Evolutionary conservation across 2,888 invertebrate species (phyloP), one percentile per base, ranked within the genome.

Genomic region (Ypsolopha sequella): DNA sequence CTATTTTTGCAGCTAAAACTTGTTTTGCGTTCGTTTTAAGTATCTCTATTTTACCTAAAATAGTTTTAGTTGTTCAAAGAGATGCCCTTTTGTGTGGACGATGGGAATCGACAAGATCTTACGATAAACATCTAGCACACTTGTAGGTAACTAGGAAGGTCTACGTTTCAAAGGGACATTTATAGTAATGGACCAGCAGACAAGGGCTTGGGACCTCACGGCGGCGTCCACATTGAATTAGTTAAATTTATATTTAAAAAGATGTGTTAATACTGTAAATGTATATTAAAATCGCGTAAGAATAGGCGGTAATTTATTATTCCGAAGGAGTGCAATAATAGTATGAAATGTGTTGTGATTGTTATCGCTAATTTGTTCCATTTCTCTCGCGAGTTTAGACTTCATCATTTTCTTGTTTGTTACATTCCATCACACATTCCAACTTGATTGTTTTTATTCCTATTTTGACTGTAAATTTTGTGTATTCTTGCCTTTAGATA

Each of bases 211-310:
- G 36, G 7, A 10, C 58, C 69, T 65, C 67, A 71, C 72, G 75
- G 68, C 70, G 78, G 68, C 70, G 78, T 78, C 79, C 77, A 71
- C 69, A 62, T 73, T 68, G 58, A 67, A 76, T 79, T 85, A 86
- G 84, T 80, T 77, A 80, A 85, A 85, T 82, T 82, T 78, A 80
- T 81, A 82, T 80, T 80, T 74, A 46, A 53, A 74, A 77, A 79
- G 71, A 82, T 80, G 77, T 81, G 82, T 81, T 84, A 78, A 84
- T 82, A 84, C 79, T 84, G 81, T 80, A 84, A 81, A 85, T 84
- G 80, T 84, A 80, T 81, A 80, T 78, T 76, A 66, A 69, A 73
- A 53, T 55, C 80, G 76, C 75, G 67, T 71, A 48, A 63, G 75
- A 69, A 76, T 80, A 77, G 73, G 74, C 74, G 80, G 76, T 80